Evolutionary conservation across 2,888 invertebrate species (phyloP), one percentile per base, ranked within the genome.

Genomic region (Reticulitermes lucifugus): DNA sequence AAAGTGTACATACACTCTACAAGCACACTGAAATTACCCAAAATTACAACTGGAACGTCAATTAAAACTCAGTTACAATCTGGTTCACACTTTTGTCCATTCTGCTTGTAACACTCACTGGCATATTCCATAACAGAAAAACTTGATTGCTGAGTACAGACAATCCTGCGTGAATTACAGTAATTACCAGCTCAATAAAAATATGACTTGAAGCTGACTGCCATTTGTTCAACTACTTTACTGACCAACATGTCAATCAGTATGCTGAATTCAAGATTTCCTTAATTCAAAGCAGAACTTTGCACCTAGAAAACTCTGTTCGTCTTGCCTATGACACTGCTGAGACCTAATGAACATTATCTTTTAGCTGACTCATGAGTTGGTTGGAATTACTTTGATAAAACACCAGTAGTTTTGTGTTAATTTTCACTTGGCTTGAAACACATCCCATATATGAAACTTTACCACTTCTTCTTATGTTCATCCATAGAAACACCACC

Each of bases 401-500:
- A 22, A 46, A 46, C 18, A 46, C 12, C 46, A 46, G 46, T 46
- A 75, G 77, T 73, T 73, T 46, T 77, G 46, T 5, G 51, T 46
- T 46, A 43, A 12, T 71, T 75, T 75, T 22, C 18, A 75, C 7
- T 51, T 77, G 14, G 22, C n/a, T 77, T 46, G n/a, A 6, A 51
- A 77, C 35, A 41, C 2, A 25, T n/a, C 46, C 46, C 25, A 21
- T n/a, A 46, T 51, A 35, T 46, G 9, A 41, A 70, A n/a, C 41
- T 75, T 89, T 88, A 98, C 98, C 98, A 99, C 91, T 97, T 96
- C 93, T 99, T 99, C 93, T 99, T 99, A 92, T 99, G 98, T 90
- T 99, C 99, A 91, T 99, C 99, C 98, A 99, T 98, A 87, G 99
- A 99, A 71, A 99, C 98, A 85, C 98, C 98, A 86, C 99, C 99